Evolutionary conservation across 64 coral and sea anemone genomes (phyloP).

Genomic region (Porites australiensis): DNA sequence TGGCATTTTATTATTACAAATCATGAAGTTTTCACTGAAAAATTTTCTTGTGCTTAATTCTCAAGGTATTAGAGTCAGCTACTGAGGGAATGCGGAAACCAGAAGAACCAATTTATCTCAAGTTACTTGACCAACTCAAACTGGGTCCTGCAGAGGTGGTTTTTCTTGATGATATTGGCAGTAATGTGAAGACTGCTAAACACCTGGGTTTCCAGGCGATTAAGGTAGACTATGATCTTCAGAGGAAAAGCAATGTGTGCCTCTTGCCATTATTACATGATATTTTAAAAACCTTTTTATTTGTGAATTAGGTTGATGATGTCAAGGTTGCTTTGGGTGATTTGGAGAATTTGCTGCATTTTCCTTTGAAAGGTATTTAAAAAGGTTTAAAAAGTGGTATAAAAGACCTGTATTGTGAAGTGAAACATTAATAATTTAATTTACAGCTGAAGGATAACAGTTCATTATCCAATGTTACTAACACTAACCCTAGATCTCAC

Average conservation of each 20-base stretch:
- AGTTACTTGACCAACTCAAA: slow-evolving; percentile 75
- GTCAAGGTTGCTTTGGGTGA: slow-evolving; percentile 46
- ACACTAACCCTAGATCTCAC: too few species aligned
- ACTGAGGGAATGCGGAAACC: slow-evolving; percentile 85
- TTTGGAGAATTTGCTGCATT: slow-evolving; percentile 48
- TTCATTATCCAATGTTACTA: too few species aligned
- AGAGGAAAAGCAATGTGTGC: background rate
- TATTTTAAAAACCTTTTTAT: background rate
- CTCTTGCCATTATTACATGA: too few species aligned
- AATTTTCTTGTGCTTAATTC: background rate
- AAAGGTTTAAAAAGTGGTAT: too few species aligned
- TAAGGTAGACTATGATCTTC: slow-evolving; percentile 46
- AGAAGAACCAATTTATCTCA: slow-evolving; percentile 78
- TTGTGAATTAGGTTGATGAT: slow-evolving; percentile 54
- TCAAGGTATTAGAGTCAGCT: slow-evolving; percentile 91
- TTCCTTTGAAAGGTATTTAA: slow-evolving; percentile 64
- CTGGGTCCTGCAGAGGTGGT: slow-evolving; percentile 86
- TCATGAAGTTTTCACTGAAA: too few species aligned
- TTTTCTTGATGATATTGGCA: slow-evolving; percentile 93
- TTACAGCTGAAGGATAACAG: too few species aligned
- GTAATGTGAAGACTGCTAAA: slow-evolving; percentile 84
- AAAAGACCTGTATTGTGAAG: too few species aligned
- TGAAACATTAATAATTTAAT: too few species aligned
- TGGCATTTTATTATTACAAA: too few species aligned
- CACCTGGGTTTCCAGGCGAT: slow-evolving; percentile 86